Conservation (phyloP, 2,797 vertebrate species). For the Falco rusticolus region DNA sequence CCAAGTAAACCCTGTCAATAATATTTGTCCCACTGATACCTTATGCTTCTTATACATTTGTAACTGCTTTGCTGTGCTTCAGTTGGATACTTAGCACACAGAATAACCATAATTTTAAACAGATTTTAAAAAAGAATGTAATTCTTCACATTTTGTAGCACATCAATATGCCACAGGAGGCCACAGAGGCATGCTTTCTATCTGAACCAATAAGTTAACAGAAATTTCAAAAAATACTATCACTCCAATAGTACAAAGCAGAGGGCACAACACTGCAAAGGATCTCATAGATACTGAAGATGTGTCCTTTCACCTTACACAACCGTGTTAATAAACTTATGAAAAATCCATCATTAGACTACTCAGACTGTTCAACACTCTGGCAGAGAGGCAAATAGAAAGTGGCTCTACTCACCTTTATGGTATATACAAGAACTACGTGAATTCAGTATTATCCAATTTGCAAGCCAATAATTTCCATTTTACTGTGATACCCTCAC, state of each 20-base stretch:
- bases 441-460: background rate
- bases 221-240: background rate
- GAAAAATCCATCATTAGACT: background rate
- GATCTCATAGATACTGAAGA: background rate
- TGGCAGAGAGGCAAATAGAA: background rate
- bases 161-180: background rate
- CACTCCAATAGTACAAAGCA: background rate
- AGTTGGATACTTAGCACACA: background rate
- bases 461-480: background rate
- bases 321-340: background rate
- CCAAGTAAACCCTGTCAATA: background rate
- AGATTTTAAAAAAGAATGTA: too few relatives aligned
- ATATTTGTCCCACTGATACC: background rate
- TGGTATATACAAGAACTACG: background rate
- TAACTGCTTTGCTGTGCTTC: background rate
- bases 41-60: background rate
- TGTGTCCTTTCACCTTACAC: background rate
- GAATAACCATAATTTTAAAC: background rate
- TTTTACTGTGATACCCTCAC: background rate
- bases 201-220: background rate
- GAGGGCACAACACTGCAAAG: background rate
- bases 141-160: background rate
- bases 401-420: constrained; percentile 26
- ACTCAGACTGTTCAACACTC: background rate
- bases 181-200: background rate